Percentiles rank a stretch among this genome's conserved stretches.
These are phyloP conservation scores for Brachionus asplanchnoidis DNA, from an alignment of 1,140 invertebrate genomes.

Conservation along the genomic window DNA sequence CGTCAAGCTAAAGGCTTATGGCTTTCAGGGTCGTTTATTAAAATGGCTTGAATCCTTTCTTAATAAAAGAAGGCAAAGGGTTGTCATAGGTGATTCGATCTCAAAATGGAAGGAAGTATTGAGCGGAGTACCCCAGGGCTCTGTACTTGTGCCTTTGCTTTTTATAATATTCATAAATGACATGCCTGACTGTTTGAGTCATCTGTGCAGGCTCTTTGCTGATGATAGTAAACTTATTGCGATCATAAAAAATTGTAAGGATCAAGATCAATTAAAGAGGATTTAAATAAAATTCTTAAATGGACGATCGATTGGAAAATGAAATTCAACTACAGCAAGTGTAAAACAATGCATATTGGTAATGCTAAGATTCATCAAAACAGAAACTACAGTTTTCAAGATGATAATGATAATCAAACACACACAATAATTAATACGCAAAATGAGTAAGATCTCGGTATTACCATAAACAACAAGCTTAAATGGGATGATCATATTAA, in stretches of 20 bases:
- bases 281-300: not conserved
- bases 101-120: not conserved
- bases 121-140: not conserved
- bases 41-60: no score
- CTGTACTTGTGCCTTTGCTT: not conserved
- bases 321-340: not conserved
- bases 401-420: no score
- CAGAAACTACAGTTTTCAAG: not conserved
- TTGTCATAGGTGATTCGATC: not conserved
- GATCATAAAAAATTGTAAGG: not conserved
- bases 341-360: not conserved
- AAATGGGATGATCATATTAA: no score
- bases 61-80: not conserved
- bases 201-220: not conserved
- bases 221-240: not conserved
- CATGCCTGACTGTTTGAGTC: not conserved
- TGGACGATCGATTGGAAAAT: not conserved
- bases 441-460: no score
- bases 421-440: no score
- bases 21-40: no score
- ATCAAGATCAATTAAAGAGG: not conserved
- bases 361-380: not conserved
- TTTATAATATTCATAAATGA: not conserved
- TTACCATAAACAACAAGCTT: no score
- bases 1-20: no score